Base-by-base conservation (phyloP, 2,113 vertebrate genomes). In the Gobio gobio region DNA sequence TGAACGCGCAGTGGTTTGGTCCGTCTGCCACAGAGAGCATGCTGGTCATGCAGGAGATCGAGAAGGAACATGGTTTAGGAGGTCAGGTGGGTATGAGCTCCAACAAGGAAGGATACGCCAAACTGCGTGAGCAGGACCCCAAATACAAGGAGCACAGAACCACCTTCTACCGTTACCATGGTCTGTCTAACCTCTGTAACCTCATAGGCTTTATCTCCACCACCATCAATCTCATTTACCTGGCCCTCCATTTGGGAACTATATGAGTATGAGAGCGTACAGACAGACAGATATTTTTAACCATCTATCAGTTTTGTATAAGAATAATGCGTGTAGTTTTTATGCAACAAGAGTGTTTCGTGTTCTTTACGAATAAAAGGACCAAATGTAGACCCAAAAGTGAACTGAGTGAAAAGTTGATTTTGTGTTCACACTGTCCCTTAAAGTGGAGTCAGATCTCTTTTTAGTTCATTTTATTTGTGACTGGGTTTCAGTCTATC, bases 1-100 rank as follows among this genome's bases (percentile, higher is more conserved):
- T 95, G 45, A 97, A 97, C 0, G 94, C 92, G 1, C 94, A 91
- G 82, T 97, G 96, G 96, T 94, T 97, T 0, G 94, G 94, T 26
- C 94, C 94, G 0, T 89, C 90, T 3, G 93, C 91, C 49, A 94
- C 94, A 0, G 92, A 94, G 10, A 58, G 91, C 83, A 95, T 96
- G 95, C 86, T 94, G 78, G 93, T 94, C 86, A 91, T 97, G 91
- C 94, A 94, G 82, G 89, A 86, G 49, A 88, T 97, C 72, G 97
- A 98, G 92, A 89, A 91, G 88, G 96, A 97, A 54, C 95, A 95
- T 0, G 94, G 95, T 26, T 91, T 97, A 6, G 96, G 97, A 0
- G 75, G 89, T 40, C 94, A 96, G 74, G 87, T 96, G 0, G 94
- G 94, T 40, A 76, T 93, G 66, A 85, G 91, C 20, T 87, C 91